phyloP scores from a whole-genome alignment of 2,888 invertebrate genomes.

The Melanostoma scalare region DNA sequence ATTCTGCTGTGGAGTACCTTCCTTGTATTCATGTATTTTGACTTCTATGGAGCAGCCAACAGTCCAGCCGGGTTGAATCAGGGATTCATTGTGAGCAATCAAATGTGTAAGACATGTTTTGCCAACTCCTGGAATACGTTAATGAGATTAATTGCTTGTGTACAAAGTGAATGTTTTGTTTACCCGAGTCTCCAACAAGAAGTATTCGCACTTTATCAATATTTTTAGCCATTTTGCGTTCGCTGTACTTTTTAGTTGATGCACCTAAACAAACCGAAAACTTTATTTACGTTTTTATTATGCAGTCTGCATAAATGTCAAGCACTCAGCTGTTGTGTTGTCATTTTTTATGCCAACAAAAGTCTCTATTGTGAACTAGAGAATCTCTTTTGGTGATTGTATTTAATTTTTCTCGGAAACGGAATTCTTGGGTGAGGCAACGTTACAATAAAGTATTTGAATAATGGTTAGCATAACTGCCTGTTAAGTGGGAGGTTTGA shows the following conservation, averaged over 20 bases:
- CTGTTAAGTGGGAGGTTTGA: too few relatives aligned
- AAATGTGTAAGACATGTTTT: conserved; percentile 97
- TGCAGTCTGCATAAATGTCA: too few relatives aligned
- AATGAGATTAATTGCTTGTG: background rate
- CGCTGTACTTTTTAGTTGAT: background rate
- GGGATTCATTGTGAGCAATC: conserved; percentile 93
- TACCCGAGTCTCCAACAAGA: conserved; percentile 95
- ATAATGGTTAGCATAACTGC: too few relatives aligned
- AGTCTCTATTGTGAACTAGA: too few relatives aligned
- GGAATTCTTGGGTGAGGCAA: too few relatives aligned
- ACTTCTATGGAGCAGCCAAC: conserved; percentile 98
- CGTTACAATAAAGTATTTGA: too few relatives aligned
- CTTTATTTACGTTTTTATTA: conserved; percentile 5
- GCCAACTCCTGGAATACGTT: conserved; percentile 89
- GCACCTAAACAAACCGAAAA: background rate
- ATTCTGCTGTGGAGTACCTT: conserved; percentile 95
- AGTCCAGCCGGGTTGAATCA: conserved; percentile 95
- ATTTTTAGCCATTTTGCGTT: conserved; percentile 87
- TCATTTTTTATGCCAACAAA: too few relatives aligned
- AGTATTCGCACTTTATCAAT: conserved; percentile 95
- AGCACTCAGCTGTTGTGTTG: too few relatives aligned
- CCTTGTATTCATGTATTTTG: conserved; percentile 96
- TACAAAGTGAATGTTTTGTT: conserved; percentile 65
- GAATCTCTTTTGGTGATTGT: too few relatives aligned
- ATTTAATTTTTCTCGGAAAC: too few relatives aligned